Evolutionary conservation across 2,797 vertebrate species (phyloP).

Genomic region (Bovichtus diacanthus): DNA sequence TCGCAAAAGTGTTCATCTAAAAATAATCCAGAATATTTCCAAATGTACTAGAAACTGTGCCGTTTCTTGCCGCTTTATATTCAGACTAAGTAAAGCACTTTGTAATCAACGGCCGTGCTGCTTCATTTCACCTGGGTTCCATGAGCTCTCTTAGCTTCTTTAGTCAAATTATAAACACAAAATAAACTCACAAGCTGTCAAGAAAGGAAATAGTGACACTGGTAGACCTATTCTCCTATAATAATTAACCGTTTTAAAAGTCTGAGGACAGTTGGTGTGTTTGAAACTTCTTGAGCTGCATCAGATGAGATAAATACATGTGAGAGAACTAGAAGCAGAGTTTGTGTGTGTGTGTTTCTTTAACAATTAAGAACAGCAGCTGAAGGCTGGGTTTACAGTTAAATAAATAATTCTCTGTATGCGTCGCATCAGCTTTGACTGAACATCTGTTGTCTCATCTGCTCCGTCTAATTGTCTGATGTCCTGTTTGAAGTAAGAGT

Average conservation of each 20-base stretch:
- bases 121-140: too few species aligned
- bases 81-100: too few species aligned
- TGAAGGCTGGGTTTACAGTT: background rate
- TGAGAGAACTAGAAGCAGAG: background rate
- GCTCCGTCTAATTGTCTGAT: conserved; percentile 4
- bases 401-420: background rate
- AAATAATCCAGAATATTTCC: too few species aligned
- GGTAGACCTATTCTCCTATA: too few species aligned
- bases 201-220: too few species aligned
- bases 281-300: background rate
- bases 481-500: background rate
- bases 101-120: too few species aligned
- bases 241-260: background rate
- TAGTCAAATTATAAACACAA: too few species aligned
- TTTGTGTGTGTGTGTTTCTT: background rate
- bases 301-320: background rate
- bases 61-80: too few species aligned
- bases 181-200: too few species aligned
- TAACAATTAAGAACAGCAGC: conserved; percentile 1
- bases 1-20: too few species aligned
- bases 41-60: too few species aligned
- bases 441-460: conserved; percentile 48
- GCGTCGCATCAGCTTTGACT: background rate
- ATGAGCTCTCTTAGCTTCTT: too few species aligned
- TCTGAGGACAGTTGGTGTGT: background rate